Evolutionary conservation across 2,797 vertebrate genomes (phyloP), one percentile per base, ranked within the genome.

Genomic region (Erpetoichthys calabaricus): DNA sequence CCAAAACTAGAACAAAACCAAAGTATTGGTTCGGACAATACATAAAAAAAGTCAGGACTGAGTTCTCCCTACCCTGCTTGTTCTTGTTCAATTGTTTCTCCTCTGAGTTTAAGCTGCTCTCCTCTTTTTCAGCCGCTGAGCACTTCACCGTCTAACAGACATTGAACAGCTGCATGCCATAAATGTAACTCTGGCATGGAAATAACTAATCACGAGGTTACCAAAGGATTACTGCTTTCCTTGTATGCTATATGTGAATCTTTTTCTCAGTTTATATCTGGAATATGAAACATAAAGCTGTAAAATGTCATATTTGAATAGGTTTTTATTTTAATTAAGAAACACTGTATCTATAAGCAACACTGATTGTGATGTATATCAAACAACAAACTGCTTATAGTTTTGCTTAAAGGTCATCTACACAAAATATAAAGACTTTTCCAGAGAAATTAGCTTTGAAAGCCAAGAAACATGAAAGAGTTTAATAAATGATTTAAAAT

Each of bases 161-260:
- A 61, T 64, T 80, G 70, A 86, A 86, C 85, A 89, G 85, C 86
- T 87, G 86, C 75, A 67, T 63, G 74, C 72, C 77, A 81, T 85
- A 85, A 86, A 87, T 86, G 73, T 77, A 68, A 67, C 60, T 58
- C 68, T 70, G 70, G 65, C 72, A 66, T 65, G 59, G 70, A 56
- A 68, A 68, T 44, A 62, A 60, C 61, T 61, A 58, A 72, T 70
- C 68, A 59, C 76, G 76, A 69, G 67, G 25, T 69, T 78, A 75
- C 70, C 63, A 58, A 57, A 57, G 67, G 64, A 73, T 68, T 62
- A 60, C 67, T 57, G 64, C 64, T 57, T 53, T 54, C 60, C 63
- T 57, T 63, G 68, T 51, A 57, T 58, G 53, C 61, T 47, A 61
- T 59, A 51, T 59, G 55, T 64, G 56, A 63, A 58, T 61, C 60